Evolutionary conservation across 2,888 invertebrate genomes (phyloP).

Genomic region (Cancer borealis): DNA sequence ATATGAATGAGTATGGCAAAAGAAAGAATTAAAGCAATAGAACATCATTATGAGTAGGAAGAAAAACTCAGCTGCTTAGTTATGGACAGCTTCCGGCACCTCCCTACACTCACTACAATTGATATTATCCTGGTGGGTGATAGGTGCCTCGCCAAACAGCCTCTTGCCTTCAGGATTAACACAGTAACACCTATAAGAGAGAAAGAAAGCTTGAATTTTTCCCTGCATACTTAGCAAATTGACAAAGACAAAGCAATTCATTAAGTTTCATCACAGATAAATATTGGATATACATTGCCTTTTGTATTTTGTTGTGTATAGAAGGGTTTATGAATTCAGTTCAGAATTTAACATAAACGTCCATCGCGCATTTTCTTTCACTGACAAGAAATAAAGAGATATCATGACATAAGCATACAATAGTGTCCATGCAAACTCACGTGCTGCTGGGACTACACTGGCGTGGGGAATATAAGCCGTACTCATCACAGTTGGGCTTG

Average conservation of each 20-base stretch:
- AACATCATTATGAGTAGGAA: no score
- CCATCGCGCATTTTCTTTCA: background rate
- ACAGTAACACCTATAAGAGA: constrained; percentile 70
- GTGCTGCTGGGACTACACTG: constrained; percentile 69
- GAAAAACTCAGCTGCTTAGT: no score
- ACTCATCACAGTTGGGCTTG: constrained; percentile 61
- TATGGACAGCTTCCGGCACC: no score
- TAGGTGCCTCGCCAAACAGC: constrained; percentile 63
- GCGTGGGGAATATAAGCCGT: constrained; percentile 55
- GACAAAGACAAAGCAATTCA: background rate
- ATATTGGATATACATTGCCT: background rate
- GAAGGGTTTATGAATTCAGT: background rate
- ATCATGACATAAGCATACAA: no score
- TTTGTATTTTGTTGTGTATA: background rate
- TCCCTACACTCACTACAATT: constrained; percentile 69
- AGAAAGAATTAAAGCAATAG: no score
- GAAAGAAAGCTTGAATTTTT: background rate
- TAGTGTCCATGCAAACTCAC: constrained; percentile 53
- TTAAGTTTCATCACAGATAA: no score
- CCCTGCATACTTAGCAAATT: background rate
- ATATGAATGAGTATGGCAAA: no score
- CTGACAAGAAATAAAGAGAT: no score
- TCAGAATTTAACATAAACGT: background rate
- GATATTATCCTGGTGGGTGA: constrained; percentile 49
- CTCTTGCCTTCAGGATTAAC: constrained; percentile 57